Base-by-base conservation (phyloP, 2,113 vertebrate species). In the Ceyx margarethae region DNA sequence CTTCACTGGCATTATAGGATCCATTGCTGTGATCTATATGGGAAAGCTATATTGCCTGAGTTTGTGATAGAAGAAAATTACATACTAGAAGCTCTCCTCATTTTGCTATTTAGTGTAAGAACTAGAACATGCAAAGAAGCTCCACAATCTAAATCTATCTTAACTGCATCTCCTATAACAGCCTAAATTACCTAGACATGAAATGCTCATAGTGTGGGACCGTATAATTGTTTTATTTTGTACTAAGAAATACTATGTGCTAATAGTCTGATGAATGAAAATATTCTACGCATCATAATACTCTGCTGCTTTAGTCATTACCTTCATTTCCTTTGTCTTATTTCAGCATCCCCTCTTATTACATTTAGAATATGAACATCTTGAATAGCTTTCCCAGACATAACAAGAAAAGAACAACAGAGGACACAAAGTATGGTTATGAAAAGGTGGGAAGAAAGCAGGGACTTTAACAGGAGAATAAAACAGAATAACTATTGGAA, bases 1-100 rank as follows among this genome's bases (percentile, higher is more conserved):
- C 96, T 94, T 97, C 93, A 81, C 62, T 96, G 93, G 22, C 68
- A 61, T 93, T 96, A 92, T 40, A 95, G 84, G 73, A 94, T 57
- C 58, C 57, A 75, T 95, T 90, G 85, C 75, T 73, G 69, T 78
- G 65, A 91, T 94, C 85, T 96, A 33, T 54, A 69, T n/a, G 90
- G 68, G 71, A 93, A 95, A 96, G 82, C 28, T 93, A 60, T 87
- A 67, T 71, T 82, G 72, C 64, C 80, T 68, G 89, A 90, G 45
- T 73, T 94, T 90, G 16, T 85, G 88, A 91, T 3, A 72, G 81
- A 43, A 96, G 74, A 89, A 96, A 97, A 96, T 96, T 60, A 33
- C 69, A 48, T 40, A 57, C 57, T 91, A 89, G 97, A 94, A 94
- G 14, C 62, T 77, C 48, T 67, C 8, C 71, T 79, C n/a, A n/a